Evolutionary conservation across 2,113 vertebrate species (phyloP), one percentile per base, ranked within the genome.

Genomic region (Tyrannus savana): DNA sequence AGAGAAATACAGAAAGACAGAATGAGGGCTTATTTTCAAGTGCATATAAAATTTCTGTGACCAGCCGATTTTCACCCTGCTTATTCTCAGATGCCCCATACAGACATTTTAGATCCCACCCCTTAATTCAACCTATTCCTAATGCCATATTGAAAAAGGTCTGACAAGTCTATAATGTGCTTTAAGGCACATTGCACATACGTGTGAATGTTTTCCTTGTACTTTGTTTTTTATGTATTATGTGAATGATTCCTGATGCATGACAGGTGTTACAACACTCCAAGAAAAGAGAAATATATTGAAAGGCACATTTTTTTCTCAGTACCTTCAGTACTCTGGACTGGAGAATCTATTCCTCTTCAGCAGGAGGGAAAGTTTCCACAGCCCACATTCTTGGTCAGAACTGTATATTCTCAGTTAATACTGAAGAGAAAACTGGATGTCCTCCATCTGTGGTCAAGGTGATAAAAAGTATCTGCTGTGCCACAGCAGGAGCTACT

Each of bases 1-100:
- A 88, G 44, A 76, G 64, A 86, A 94, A 94, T 58, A 46, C 49
- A 84, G 53, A 75, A 84, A 75, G 90, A 92, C 83, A 89, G 83
- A 95, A 91, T 91, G 80, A 77, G 86, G 66, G 6, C 79, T 96
- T 78, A 46, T 92, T 93, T 92, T 94, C 63, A 92, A 60, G 46
- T 74, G 41, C 7, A 42, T 35, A 67, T 84, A 62, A 2, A 47
- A 78, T 84, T 88, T 66, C 37, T 41, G 18, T 87, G 68, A 59
- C 80, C 53, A 58, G 35, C 30, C 31, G 75, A 14, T 84, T 96
- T 92, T 91, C 75, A 83, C 52, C 58, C 35, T 90, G 19, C 23
- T 56, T 84, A 24, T 84, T 91, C 33, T 74, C 64, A 89, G 52
- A 66, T 94, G 74, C 30, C 49, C 62, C 15, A 12, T 84, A 47